Evolutionary conservation across 1,140 invertebrate species (phyloP).

Genomic region (Hyposmocoma kahamanoa): DNA sequence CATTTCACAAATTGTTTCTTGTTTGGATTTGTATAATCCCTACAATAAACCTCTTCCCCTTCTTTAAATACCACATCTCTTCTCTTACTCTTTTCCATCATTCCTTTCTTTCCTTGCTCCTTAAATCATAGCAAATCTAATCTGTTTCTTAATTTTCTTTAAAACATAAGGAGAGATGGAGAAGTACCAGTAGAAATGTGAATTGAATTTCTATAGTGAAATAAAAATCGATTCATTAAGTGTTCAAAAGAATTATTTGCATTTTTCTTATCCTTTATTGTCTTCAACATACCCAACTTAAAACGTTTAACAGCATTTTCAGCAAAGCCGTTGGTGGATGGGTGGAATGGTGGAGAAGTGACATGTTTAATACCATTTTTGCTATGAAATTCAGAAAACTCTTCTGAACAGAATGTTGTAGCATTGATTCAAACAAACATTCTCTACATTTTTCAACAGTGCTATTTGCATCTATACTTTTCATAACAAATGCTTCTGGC

Average conservation of each 20-base stretch:
- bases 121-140: neutral
- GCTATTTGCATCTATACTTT: too few relatives aligned
- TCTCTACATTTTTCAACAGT: too few relatives aligned
- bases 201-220: constrained; percentile 2
- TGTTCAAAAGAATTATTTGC: neutral
- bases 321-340: neutral
- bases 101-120: neutral
- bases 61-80: too few relatives aligned
- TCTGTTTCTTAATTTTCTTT: neutral
- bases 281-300: constrained; percentile 2
- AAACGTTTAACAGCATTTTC: neutral
- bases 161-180: neutral
- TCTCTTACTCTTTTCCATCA: too few relatives aligned
- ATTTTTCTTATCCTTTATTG: neutral
- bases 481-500: too few relatives aligned
- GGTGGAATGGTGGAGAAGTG: constrained; percentile 4
- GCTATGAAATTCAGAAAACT: neutral
- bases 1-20: too few relatives aligned
- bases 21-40: too few relatives aligned
- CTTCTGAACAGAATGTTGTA: neutral
- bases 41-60: too few relatives aligned
- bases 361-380: constrained; percentile 4
- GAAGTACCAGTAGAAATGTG: neutral
- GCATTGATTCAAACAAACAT: constrained; percentile 2
- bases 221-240: constrained; percentile 5